phyloP scores from a whole-genome alignment of 2,113 vertebrate genomes.

The Calidris pugnax region DNA sequence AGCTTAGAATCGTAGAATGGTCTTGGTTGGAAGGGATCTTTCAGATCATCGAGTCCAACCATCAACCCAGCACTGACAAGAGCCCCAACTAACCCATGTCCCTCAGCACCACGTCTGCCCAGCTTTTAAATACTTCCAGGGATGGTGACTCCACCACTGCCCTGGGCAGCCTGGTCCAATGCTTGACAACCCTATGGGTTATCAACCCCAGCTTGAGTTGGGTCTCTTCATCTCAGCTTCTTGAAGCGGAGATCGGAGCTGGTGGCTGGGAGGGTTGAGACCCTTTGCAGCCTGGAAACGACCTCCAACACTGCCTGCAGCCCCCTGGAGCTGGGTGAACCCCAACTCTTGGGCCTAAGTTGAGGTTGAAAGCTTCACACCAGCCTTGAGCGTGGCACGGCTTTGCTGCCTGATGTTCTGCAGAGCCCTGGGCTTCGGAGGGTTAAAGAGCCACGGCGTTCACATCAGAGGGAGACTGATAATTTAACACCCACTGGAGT shows the following conservation, averaged over 20 bases:
- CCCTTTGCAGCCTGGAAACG: neutral
- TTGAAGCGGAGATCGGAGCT: neutral
- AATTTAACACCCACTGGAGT: slow-evolving; percentile 28
- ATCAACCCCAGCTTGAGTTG: neutral
- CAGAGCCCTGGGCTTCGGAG: neutral
- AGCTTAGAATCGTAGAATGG: neutral
- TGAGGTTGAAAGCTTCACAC: neutral
- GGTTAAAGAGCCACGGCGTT: neutral
- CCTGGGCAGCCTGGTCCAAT: neutral
- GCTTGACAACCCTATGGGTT: neutral
- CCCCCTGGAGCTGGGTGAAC: neutral
- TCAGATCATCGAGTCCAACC: neutral
- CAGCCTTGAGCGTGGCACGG: rapidly evolving
- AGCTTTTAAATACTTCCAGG: neutral
- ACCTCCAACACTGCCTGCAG: neutral
- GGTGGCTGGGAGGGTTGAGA: neutral
- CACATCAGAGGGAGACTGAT: neutral
- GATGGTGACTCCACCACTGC: neutral
- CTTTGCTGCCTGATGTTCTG: neutral
- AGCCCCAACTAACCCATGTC: neutral
- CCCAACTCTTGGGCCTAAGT: rapidly evolving
- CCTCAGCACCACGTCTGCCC: neutral
- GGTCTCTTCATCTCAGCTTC: neutral
- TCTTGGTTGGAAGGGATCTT: neutral
- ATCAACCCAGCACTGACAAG: neutral